Conservation (phyloP, 2,113 vertebrate genomes). For the Phalacrocorax carbo region DNA sequence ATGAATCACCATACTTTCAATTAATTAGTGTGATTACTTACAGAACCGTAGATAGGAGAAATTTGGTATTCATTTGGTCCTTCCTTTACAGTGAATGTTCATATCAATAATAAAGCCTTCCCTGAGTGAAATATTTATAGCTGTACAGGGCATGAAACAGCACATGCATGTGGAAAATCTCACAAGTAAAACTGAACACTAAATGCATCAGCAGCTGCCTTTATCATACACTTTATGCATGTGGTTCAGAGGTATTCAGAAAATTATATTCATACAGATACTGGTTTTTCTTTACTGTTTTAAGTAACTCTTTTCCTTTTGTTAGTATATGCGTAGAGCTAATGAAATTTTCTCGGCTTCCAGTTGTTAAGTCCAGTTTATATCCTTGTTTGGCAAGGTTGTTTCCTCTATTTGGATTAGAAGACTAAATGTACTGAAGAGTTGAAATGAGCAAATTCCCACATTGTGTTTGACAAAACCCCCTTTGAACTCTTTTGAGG, state of each 20-base stretch:
- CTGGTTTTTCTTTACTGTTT: neutral
- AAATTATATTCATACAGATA: neutral
- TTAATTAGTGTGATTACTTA: constrained; percentile 7
- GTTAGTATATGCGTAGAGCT: neutral
- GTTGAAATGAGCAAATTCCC: neutral
- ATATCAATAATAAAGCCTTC: neutral
- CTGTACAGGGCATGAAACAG: neutral
- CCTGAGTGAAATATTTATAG: neutral
- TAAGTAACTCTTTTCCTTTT: neutral
- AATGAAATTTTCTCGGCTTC: neutral
- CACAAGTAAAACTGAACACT: neutral
- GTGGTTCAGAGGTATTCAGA: neutral
- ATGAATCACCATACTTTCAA: neutral
- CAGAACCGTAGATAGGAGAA: neutral
- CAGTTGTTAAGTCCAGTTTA: neutral
- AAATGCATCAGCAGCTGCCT: neutral
- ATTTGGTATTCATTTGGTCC: neutral
- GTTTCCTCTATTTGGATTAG: neutral
- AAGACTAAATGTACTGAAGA: neutral
- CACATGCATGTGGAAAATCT: neutral
- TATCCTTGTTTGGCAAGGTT: neutral
- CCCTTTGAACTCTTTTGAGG: neutral
- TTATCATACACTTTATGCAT: neutral
- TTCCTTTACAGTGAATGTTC: constrained; percentile 1
- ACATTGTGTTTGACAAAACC: neutral